Conservation (phyloP, 2,797 vertebrate genomes). For the Hozukius guyotensis region DNA sequence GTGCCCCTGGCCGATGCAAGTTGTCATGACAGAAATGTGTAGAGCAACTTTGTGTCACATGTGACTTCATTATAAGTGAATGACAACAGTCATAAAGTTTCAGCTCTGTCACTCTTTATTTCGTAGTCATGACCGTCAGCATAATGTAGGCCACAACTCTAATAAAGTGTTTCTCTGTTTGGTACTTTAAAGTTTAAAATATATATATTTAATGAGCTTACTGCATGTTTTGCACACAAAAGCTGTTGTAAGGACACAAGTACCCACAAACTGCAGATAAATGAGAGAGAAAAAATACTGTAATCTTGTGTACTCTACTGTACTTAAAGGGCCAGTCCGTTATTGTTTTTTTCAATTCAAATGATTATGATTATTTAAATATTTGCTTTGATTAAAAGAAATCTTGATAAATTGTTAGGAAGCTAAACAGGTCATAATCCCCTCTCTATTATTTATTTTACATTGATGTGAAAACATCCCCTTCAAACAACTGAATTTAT, state of each 20-base stretch:
- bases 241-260: neutral
- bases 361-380: no score
- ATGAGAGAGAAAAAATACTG: neutral
- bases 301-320: neutral
- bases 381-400: no score
- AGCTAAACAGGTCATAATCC: no score
- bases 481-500: no score
- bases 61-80: neutral
- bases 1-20: neutral
- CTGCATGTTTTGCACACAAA: neutral
- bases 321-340: neutral
- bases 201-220: neutral
- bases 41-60: neutral
- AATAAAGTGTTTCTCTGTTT: neutral
- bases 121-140: neutral
- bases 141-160: neutral
- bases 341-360: neutral
- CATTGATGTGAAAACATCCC: no score
- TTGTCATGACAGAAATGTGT: conserved; percentile 8
- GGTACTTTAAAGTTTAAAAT: neutral
- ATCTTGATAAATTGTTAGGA: no score
- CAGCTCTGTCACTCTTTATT: neutral
- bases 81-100: neutral
- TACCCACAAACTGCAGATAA: neutral
- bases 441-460: no score